phyloP scores from a whole-genome alignment of 1,140 invertebrate genomes.

The Telenomus remus region DNA sequence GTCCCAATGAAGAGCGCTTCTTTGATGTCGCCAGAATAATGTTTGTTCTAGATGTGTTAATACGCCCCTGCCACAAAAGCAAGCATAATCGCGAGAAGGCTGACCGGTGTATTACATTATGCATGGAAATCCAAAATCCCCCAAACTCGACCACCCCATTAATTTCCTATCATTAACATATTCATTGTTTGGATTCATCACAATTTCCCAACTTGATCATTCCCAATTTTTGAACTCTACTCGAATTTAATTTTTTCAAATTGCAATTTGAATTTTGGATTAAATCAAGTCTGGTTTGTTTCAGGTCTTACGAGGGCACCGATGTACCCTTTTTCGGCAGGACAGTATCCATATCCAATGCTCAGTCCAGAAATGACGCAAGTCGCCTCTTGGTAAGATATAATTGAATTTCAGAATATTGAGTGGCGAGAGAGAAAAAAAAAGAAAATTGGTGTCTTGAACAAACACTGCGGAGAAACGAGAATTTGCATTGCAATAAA shows the following conservation, averaged over 20 bases:
- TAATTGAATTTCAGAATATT: conserved; percentile 20
- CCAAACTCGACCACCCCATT: conserved; percentile 32
- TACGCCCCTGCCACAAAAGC: conserved; percentile 52
- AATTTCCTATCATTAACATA: conserved; percentile 41
- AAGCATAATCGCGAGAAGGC: conserved; percentile 47
- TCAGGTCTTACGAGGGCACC: conserved; percentile 90
- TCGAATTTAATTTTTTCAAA: too few species aligned
- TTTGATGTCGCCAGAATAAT: conserved; percentile 63
- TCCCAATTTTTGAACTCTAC: too few species aligned
- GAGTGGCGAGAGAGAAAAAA: too few species aligned
- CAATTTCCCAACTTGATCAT: too few species aligned
- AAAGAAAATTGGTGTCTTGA: neutral
- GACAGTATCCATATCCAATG: conserved; percentile 95
- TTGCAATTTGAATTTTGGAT: too few species aligned
- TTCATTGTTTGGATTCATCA: conserved; percentile 30
- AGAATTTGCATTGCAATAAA: conserved; percentile 10
- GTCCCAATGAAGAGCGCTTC: conserved; percentile 54
- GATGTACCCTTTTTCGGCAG: conserved; percentile 90
- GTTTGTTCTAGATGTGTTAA: conserved; percentile 63
- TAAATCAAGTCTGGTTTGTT: conserved; percentile 66
- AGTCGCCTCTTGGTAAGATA: conserved; percentile 93
- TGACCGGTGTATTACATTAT: conserved; percentile 43
- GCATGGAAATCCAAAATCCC: conserved; percentile 47
- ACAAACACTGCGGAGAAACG: too few species aligned
- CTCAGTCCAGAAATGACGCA: conserved; percentile 96